Percentiles rank a stretch among this genome's conserved stretches.
These are phyloP conservation scores for Meandrusa payeni DNA, from an alignment of 2,888 invertebrate genomes.

Conservation along the genomic window DNA sequence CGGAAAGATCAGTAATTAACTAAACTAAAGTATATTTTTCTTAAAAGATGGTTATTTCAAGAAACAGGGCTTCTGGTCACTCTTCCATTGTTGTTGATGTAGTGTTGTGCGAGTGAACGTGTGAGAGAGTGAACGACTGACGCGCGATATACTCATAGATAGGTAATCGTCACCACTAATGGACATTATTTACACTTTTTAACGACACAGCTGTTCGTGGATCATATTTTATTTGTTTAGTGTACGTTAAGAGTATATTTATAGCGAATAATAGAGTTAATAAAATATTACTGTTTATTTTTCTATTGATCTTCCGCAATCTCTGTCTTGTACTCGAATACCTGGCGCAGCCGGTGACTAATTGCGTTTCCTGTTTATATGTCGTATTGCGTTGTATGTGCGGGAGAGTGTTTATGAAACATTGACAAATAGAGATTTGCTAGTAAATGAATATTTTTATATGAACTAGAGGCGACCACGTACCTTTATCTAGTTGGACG, in stretches of 20 bases:
- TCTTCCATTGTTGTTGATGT: constrained; percentile 71
- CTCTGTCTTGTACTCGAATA: constrained; percentile 33
- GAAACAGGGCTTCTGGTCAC: constrained; percentile 62
- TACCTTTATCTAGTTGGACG: constrained; percentile 2
- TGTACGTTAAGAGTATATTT: constrained; percentile 42
- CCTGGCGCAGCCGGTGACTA: constrained; percentile 21
- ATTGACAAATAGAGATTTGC: constrained; percentile 27
- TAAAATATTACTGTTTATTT: constrained; percentile 53
- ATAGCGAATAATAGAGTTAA: constrained; percentile 34
- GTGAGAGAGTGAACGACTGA: constrained; percentile 35
- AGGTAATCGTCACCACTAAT: constrained; percentile 16
- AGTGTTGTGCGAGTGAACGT: constrained; percentile 32
- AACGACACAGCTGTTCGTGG: constrained; percentile 27
- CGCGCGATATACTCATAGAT: constrained; percentile 17
- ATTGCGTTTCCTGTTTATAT: constrained; percentile 5
- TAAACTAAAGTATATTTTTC: constrained; percentile 41
- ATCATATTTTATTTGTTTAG: constrained; percentile 35
- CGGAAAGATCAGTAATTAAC: constrained; percentile 15
- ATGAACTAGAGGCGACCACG: constrained; percentile 31
- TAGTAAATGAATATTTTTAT: constrained; percentile 43
- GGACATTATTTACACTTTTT: constrained; percentile 47
- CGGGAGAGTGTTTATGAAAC: constrained; percentile 29
- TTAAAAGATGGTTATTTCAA: constrained; percentile 41
- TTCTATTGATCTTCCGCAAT: constrained; percentile 56
- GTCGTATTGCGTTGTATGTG: constrained; percentile 17